Percentiles rank a stretch among this genome's conserved stretches.
Conservation (phyloP, 2,888 invertebrate species). For the Sphecodes monilicornis region DNA sequence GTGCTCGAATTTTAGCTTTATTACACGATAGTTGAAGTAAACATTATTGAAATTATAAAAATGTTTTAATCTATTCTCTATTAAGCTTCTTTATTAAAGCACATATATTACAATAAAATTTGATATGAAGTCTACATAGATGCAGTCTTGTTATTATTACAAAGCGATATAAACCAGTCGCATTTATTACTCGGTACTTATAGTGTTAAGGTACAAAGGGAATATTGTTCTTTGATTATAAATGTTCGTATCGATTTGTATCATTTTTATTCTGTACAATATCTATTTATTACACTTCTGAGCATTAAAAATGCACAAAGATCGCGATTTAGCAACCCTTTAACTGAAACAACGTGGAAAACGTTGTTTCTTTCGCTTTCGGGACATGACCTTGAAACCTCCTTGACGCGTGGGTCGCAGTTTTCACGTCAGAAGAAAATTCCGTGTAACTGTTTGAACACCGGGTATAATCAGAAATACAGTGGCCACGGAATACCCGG, state of each 20-base stretch:
- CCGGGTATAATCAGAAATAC: conserved; percentile 6
- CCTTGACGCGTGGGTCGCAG: neutral
- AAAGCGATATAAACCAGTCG: no score
- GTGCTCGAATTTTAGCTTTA: neutral
- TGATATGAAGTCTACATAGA: no score
- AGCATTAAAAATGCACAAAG: neutral
- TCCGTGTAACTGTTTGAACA: neutral
- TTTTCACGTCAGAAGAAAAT: neutral
- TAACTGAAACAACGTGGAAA: neutral
- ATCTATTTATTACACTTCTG: neutral
- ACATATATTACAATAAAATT: no score
- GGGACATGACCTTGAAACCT: neutral
- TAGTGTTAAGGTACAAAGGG: no score
- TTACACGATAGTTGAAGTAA: neutral
- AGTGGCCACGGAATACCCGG: neutral
- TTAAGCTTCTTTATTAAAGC: no score
- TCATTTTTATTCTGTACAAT: no score
- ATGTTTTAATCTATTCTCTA: no score
- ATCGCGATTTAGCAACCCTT: neutral
- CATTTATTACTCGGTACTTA: no score
- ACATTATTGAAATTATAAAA: no score
- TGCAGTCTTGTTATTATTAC: no score
- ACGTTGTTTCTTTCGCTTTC: neutral
- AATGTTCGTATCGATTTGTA: no score
- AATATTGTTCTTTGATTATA: no score